phyloP scores from a whole-genome alignment of 2,797 vertebrate species.

The Momotus momota region DNA sequence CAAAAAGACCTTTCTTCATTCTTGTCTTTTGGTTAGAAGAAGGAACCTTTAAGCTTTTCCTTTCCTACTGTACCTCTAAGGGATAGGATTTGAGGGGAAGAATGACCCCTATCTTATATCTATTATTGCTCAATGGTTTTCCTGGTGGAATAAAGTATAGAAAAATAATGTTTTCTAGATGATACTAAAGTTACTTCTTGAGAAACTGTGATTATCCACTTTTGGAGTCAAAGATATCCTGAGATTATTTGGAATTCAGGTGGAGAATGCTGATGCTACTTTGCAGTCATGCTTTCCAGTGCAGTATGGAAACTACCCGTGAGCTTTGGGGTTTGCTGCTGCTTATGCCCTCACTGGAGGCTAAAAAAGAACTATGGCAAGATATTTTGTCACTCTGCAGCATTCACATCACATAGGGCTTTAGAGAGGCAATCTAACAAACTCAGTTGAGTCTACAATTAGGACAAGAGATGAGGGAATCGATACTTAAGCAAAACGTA shows the following conservation, averaged over 20 bases:
- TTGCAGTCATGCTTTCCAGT: background rate
- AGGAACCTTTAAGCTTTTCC: background rate
- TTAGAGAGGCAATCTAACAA: background rate
- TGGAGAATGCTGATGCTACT: background rate
- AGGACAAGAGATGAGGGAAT: background rate
- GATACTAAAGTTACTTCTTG: background rate
- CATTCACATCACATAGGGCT: background rate
- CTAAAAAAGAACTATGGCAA: background rate
- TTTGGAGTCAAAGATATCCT: background rate
- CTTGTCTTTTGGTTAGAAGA: background rate
- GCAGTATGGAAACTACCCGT: background rate
- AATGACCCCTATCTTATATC: background rate
- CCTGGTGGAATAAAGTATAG: background rate
- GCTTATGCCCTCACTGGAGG: background rate
- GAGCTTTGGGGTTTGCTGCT: background rate
- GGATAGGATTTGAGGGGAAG: background rate
- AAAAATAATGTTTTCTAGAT: background rate
- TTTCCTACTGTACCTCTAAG: background rate
- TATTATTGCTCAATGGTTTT: background rate
- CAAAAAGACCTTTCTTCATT: background rate
- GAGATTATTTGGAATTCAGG: background rate
- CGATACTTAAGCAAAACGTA: background rate
- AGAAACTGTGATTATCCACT: background rate
- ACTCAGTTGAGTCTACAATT: background rate
- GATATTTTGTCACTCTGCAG: background rate